Base-by-base conservation (phyloP, 92 coral and sea anemone genomes). In the Porites cylindrica region DNA sequence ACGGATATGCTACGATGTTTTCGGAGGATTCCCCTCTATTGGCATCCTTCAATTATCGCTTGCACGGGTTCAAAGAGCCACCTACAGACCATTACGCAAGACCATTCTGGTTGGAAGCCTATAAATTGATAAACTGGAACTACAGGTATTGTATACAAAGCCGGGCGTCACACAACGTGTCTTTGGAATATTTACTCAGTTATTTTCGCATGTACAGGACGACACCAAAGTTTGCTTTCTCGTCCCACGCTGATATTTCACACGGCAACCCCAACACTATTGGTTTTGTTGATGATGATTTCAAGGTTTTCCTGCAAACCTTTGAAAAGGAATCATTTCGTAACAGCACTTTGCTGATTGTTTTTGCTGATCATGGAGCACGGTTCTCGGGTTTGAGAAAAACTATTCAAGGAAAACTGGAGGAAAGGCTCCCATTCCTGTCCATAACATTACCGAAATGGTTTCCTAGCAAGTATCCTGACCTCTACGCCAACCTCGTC, bases 11-110 rank as follows among this genome's bases (percentile, higher is more conserved):
- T 1, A 95, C 98, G 7, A 72, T 95, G 89, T 93, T 67, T 64
- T 85, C 88, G 13, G 98, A 95, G 63, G 98, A 95, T 62, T 86
- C 91, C 18, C 96, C 96, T 4, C 84, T 70, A 6, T 69, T 91
- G 3, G 96, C 89, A 52, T 79, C 96, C 6, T 93, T 93, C 81
- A 95, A 92, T 70, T 89, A 79, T 69, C 95, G 95, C 56, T 88
- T 95, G 54, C 88, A 82, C 72, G 98, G 98, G 5, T 95, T 95
- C 71, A 66, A 77, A 81, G 60, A 88, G 17, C 89, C 93, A 53
- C 98, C 96, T 5, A 93, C 96, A 23, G 98, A 95, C 66, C 96
- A 95, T 79, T 95, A 93, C 74, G 96, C 89, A 51, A 75, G 94
- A 29, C 91, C 91, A 19, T 95, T 93, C 77, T 95, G 98, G 98